Conservation (phyloP, 2,113 vertebrate species). For the Progne subis region DNA sequence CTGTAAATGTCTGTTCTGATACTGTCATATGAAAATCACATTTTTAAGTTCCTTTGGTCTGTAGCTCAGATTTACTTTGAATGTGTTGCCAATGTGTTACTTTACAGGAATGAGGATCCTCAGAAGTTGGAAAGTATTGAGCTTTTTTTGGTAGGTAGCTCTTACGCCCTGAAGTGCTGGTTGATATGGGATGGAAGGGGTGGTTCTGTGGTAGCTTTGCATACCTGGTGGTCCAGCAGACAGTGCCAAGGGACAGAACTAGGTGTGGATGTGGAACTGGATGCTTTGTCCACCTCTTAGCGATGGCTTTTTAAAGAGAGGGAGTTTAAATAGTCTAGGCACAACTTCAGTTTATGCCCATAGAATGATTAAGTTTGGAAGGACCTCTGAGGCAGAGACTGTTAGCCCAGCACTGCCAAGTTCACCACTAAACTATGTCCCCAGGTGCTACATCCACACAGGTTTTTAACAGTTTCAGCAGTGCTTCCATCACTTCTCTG, state of each 20-base stretch:
- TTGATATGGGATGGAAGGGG: neutral
- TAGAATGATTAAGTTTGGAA: fast-evolving
- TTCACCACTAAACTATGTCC: neutral
- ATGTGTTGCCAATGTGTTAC: neutral
- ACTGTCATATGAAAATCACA: neutral
- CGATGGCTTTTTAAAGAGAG: neutral
- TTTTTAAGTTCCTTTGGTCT: neutral
- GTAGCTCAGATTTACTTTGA: neutral
- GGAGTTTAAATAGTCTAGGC: neutral
- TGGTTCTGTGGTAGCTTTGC: neutral
- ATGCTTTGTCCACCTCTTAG: neutral
- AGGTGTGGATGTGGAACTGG: neutral
- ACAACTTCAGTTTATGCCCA: neutral
- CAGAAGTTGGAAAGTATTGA: neutral
- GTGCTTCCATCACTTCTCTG: neutral
- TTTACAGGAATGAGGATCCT: neutral
- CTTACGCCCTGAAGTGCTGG: fast-evolving
- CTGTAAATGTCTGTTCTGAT: neutral
- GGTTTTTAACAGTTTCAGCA: neutral
- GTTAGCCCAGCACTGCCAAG: fast-evolving
- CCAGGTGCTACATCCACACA: fast-evolving
- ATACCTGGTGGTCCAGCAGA: neutral
- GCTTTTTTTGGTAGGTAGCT: neutral
- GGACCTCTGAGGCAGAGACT: neutral
- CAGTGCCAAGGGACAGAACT: neutral